Evolutionary conservation across 2,797 vertebrate species (phyloP).

Genomic region (Nannoperca australis): DNA sequence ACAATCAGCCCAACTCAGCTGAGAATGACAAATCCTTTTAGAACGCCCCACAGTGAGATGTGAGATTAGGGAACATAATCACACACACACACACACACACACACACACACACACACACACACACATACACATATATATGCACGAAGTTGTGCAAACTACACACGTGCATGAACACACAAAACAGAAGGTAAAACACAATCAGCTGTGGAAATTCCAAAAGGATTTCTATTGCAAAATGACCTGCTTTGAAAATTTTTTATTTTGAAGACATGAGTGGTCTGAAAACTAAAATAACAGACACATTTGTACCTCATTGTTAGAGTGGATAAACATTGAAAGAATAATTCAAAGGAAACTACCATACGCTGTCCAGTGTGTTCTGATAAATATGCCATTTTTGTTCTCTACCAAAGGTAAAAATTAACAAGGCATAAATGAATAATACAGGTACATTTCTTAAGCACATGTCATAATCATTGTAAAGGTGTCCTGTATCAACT

Average conservation of each 20-base stretch:
- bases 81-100: conserved; percentile 16
- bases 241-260: conserved; percentile 6
- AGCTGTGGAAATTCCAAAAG: conserved; percentile 39
- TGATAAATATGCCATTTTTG: not conserved
- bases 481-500: conserved; percentile 6
- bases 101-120: conserved; percentile 26
- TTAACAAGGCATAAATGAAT: not conserved
- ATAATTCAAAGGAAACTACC: conserved; percentile 12
- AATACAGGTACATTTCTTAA: not conserved
- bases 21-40: conserved; percentile 79
- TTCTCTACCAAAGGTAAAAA: not conserved
- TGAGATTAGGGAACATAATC: conserved; percentile 71
- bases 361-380: conserved; percentile 10
- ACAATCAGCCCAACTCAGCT: conserved; percentile 72
- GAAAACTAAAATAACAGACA: conserved; percentile 25
- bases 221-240: conserved; percentile 15
- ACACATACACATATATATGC: not conserved
- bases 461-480: not conserved
- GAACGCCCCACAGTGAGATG: conserved; percentile 65
- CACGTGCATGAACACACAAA: conserved; percentile 33
- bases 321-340: conserved; percentile 25
- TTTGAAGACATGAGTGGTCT: conserved; percentile 16
- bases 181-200: conserved; percentile 40
- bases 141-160: conserved; percentile 25
- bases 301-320: conserved; percentile 7